phyloP scores from a whole-genome alignment of 2,888 invertebrate genomes.

The Habrosyne pyritoides region DNA sequence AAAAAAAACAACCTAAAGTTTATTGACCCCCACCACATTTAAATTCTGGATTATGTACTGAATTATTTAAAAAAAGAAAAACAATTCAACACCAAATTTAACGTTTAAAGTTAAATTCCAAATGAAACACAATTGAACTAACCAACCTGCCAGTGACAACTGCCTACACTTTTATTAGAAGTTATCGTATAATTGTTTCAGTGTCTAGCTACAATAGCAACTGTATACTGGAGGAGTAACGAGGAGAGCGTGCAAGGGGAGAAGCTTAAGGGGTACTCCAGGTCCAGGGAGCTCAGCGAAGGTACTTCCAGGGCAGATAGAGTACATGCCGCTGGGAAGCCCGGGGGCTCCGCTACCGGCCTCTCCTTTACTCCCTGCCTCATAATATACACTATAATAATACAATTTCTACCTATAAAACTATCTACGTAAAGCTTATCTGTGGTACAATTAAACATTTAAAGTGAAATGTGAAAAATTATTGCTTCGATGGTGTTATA shows the following conservation, averaged over 20 bases:
- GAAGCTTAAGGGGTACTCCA: slow-evolving; percentile 89
- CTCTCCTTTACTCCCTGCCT: slow-evolving; percentile 32
- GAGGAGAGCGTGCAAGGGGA: slow-evolving; percentile 94
- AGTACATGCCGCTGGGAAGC: slow-evolving; percentile 86
- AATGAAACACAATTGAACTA: too few relatives aligned
- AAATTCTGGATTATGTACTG: background rate
- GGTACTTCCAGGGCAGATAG: slow-evolving; percentile 88
- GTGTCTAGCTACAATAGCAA: slow-evolving; percentile 94
- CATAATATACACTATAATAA: slow-evolving; percentile 34
- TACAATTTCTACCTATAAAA: slow-evolving; percentile 34
- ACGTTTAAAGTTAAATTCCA: too few relatives aligned
- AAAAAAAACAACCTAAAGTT: too few relatives aligned
- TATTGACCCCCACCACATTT: background rate
- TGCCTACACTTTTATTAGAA: slow-evolving; percentile 14
- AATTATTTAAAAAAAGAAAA: too few relatives aligned
- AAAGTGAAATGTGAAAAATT: background rate
- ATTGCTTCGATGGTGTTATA: slow-evolving; percentile 15
- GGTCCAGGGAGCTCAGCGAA: slow-evolving; percentile 89
- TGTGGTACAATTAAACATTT: slow-evolving; percentile 20
- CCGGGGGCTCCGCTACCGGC: slow-evolving; percentile 46
- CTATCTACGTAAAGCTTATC: slow-evolving; percentile 16
- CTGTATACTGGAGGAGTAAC: slow-evolving; percentile 93
- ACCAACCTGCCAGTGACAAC: too few relatives aligned
- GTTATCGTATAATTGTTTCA: slow-evolving; percentile 50
- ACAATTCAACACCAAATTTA: too few relatives aligned